Base-by-base conservation (phyloP, 2,113 vertebrate genomes). In the Hippolais icterina region DNA sequence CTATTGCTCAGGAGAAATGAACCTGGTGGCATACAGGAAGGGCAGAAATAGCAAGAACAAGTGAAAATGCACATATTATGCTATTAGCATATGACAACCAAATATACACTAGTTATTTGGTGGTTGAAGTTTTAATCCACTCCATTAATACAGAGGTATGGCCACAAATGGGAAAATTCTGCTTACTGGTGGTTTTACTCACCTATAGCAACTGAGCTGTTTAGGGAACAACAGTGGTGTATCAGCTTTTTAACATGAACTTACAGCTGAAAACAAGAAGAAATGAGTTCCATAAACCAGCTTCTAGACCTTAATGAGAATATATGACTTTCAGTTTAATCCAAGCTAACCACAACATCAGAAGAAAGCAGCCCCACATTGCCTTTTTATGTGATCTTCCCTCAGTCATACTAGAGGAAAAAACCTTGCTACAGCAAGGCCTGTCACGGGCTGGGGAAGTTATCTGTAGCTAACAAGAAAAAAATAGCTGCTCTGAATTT, bases 221-320 rank as follows among this genome's bases (percentile, higher is more conserved):
- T 77, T 8, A 68, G 23, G 49, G 0, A 0, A 53, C 41, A 50
- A 76, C 7, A 68, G 4, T 3, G 52, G 19, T 35, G 8, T 33
- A 70, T 16, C 28, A 60, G 29, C 37, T 64, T 70, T 63, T 41
- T 69, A 74, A 63, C 12, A 47, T 6, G 35, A 72, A 54, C 23
- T 68, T 42, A 70, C 3, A 47, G 37, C 20, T 49, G 42, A 76
- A 75, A 66, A 35, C 13, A 66, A 66, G 60, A 65, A 86, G 39
- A 60, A 85, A 33, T 20, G 24, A 83, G 31, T 21, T 46, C 17
- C 61, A 60, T 12, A 54, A 39, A 69, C 7, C 68, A 64, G 12
- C 19, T 68, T 66, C n/a, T 76, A 42, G 25, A 57, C 37, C 19
- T 50, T 18, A 80, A 65, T 52, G 15, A 71, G 25, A 84, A 65